These are phyloP conservation scores for Drosophila maculinotata DNA, from an alignment of 2,888 invertebrate genomes.

Conservation along the genomic window DNA sequence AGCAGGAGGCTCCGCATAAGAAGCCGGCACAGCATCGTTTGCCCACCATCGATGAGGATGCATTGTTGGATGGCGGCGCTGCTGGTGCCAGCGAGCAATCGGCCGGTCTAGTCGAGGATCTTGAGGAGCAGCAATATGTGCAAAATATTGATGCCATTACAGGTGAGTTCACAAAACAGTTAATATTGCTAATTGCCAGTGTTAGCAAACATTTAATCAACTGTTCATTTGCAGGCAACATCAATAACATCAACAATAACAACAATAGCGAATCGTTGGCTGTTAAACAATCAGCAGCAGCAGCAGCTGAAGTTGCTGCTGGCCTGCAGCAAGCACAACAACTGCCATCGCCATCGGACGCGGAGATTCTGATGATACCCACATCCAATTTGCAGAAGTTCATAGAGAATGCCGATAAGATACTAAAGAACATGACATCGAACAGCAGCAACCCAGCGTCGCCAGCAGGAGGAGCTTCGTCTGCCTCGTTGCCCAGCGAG, in stretches of 20 bases:
- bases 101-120: constrained; percentile 57
- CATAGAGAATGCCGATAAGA: constrained; percentile 83
- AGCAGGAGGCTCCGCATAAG: constrained; percentile 34
- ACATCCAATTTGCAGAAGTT: constrained; percentile 84
- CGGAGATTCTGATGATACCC: constrained; percentile 82
- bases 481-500: constrained; percentile 46
- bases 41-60: constrained; percentile 82
- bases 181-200: constrained; percentile 21
- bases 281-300: constrained; percentile 44
- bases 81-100: constrained; percentile 66
- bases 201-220: constrained; percentile 3
- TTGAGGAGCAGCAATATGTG: constrained; percentile 77
- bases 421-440: constrained; percentile 81
- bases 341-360: constrained; percentile 64
- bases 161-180: constrained; percentile 64
- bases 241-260: constrained; percentile 68
- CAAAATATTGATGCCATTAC: constrained; percentile 75
- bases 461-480: constrained; percentile 12
- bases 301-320: constrained; percentile 6
- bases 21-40: constrained; percentile 68
- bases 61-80: constrained; percentile 72
- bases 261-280: constrained; percentile 58
- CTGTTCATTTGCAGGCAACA: constrained; percentile 64
- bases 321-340: constrained; percentile 49
- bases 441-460: constrained; percentile 47